Base-by-base conservation (phyloP, 1,140 invertebrate species). In the Gryon sp. region DNA sequence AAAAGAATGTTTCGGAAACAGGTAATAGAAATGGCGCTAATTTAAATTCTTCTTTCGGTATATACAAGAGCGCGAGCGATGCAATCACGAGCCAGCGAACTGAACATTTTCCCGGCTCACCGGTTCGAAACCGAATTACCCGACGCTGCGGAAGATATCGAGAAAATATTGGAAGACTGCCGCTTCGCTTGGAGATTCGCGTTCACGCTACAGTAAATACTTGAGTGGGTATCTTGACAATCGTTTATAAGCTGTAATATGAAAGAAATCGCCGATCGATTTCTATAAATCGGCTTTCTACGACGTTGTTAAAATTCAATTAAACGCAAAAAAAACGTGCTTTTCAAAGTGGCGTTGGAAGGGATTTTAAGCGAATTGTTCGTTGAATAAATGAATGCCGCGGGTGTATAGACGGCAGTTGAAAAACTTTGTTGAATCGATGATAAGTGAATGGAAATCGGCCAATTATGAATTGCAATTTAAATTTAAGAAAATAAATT, bases 51-150 rank as follows among this genome's bases (percentile, higher is more conserved):
- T 70, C 26, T 38, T 36, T 72, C 38, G 34, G n/a, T n/a, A n/a
- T n/a, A n/a, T n/a, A n/a, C n/a, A n/a, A n/a, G 34, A 69, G 41
- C 57, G 28, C 41, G 69, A 28, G 5, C 48, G 24, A 18, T 69
- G 69, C 52, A 62, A 69, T 59, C 43, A 48, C 62, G 55, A 70
- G 40, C 53, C 80, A 81, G 60, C 81, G 76, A 82, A 57, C 81
- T 55, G 82, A 79, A 78, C 69, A 84, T 78, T 84, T 85, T 86
- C 74, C 70, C 80, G 80, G 79, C 52, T 78, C 84, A 84, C 68
- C 78, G 84, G 78, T 36, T 82, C 65, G 82, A 75, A 78, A 83
- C 66, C 73, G 77, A 85, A 84, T 86, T 84, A 85, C 76, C 75
- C 80, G 63, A 38, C 73, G 76, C 59, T 69, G 82, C 76, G 80